Evolutionary conservation across 2,113 vertebrate species (phyloP), one percentile per base, ranked within the genome.

Genomic region (Istiophorus platypterus): DNA sequence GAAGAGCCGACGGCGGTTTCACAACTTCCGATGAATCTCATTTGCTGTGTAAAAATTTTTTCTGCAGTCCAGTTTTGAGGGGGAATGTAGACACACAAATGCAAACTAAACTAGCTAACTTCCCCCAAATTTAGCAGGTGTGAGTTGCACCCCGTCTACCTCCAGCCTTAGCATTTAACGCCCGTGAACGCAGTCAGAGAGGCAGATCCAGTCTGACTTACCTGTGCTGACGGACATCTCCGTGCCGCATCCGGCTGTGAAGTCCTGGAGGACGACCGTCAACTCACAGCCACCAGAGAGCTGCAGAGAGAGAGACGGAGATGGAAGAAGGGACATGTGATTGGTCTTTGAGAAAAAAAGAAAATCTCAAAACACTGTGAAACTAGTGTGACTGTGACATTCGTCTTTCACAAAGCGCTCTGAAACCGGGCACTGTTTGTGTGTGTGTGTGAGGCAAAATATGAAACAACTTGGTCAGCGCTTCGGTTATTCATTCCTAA

Each of bases 251-350:
- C 96, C 91, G 0, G 97, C 97, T 5, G 92, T 96, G 91, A 98
- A 99, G 94, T 99, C 98, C 92, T 99, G 97, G 39, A 99, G 96
- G 82, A 98, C 98, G 67, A 98, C 97, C 0, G 98, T 99, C 92
- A 99, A 68, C 93, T 99, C 98, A 84, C 97, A 99, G 12, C 98
- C 98, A 4, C 98, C 97, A 67, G 98, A 99, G 92, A 99, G 95
- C 98, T 99, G 84, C 67, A 37, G 20, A 76, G 10, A 39, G 64
- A 37, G 20, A 76, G 10, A 39, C 37, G 10, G 9, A 39, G 9
- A 39, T 10, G 9, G 17, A 11, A 77, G 14, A 71, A 9, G 37
- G 9, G 18, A 66, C 37, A 42, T 54, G 7, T 52, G 49, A 42
- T 34, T 26, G 41, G 5, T 15, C 7, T 15, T 52, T 34, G 7